Base-by-base conservation (phyloP, 2,797 vertebrate genomes). In the Crax fasciolata region DNA sequence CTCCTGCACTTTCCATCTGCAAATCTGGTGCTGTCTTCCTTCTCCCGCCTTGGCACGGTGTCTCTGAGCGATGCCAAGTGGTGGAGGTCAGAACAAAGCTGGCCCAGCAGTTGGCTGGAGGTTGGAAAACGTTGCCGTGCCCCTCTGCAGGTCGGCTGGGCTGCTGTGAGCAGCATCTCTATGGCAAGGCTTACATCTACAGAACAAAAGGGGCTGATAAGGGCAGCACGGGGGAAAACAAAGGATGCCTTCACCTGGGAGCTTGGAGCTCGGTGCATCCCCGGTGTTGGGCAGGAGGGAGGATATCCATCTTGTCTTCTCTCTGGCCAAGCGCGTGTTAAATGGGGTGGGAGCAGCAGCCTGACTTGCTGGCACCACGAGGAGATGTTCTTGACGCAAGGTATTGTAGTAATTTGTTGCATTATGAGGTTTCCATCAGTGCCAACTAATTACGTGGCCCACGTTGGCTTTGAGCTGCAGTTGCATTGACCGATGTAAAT, bases 301-400 rank as follows among this genome's bases (percentile, higher is more conserved):
- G 7, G 8, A 16, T 28, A 12, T 23, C 63, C 61, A 20, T 68
- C 55, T 2, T 2, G 0, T 58, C 58, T 63, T 62, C 51, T 28
- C 49, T 27, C 44, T 58, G 83, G 24, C 74, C 44, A 35, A 51
- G 25, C 3, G 28, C 23, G 54, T 30, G 44, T 62, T 70, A 41
- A 49, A 75, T 49, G 43, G 1, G 2, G 7, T 20, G 11, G 2
- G n/a, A 51, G 32, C 16, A 32, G 28, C 3, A 13, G 13, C 30
- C 4, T 0, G 4, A 5, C 32, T 68, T 70, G 41, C 77, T 70
- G 57, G n/a, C 20, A 7, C 71, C 10, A 9, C 0, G 2, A 28
- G 48, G 70, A 73, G 58, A 7, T 15, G 0, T 4, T 70, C 68
- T n/a, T 5, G 3, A 12, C 2, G 2, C 27, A 6, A 38, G 44